A percentile compares a stretch with the other conserved stretches of the same genome.
These are phyloP conservation scores for Emys orbicularis DNA, from an alignment of 2,797 vertebrate genomes.

Conservation along the genomic window DNA sequence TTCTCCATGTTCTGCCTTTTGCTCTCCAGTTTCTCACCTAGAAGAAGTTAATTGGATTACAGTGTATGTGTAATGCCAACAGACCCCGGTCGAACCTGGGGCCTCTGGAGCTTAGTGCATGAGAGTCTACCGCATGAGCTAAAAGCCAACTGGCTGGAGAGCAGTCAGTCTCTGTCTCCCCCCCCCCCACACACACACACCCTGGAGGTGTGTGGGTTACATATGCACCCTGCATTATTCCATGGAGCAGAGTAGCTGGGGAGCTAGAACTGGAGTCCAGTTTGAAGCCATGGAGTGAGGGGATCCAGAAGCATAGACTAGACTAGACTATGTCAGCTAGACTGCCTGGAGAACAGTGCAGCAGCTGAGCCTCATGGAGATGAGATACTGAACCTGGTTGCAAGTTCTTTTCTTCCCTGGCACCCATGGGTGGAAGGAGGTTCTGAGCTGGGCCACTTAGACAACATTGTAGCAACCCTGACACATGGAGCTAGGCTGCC, in stretches of 20 bases:
- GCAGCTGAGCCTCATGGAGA: neutral
- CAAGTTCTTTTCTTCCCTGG: neutral
- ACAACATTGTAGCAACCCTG: neutral
- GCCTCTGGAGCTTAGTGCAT: too few species aligned
- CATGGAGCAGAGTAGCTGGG: neutral
- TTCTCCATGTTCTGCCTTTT: neutral
- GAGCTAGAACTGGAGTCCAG: neutral
- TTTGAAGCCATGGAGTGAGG: neutral
- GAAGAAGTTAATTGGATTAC: neutral
- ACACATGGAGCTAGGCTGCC: neutral
- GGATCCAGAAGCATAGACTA: neutral
- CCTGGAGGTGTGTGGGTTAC: too few species aligned
- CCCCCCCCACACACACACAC: too few species aligned
- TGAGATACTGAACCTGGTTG: neutral
- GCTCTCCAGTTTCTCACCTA: neutral
- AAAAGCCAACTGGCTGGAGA: too few species aligned
- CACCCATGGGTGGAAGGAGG: neutral
- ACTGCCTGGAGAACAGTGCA: neutral
- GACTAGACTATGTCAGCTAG: too few species aligned
- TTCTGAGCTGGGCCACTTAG: neutral
- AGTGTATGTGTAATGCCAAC: neutral
- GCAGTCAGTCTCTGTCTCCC: too few species aligned
- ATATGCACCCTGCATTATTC: neutral
- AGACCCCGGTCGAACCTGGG: too few species aligned
- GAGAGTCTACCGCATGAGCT: too few species aligned